phyloP scores from a whole-genome alignment of 1,140 invertebrate species.

The Atta texana region DNA sequence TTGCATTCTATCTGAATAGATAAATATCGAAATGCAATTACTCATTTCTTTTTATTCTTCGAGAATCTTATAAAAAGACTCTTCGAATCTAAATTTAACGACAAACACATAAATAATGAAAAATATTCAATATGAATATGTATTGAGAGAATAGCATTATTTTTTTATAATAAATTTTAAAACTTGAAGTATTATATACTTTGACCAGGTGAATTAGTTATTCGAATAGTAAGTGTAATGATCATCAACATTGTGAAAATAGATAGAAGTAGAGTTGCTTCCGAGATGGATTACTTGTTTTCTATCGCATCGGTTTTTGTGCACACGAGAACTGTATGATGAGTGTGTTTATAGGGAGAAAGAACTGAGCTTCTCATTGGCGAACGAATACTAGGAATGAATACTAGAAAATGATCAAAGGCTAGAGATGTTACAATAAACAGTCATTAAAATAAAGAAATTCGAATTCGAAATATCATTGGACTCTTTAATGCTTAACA shows the following conservation, averaged over 20 bases:
- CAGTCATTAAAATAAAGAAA: constrained; percentile 19
- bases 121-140: constrained; percentile 2
- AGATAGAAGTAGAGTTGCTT: not conserved
- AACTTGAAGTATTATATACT: not conserved
- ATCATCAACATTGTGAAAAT: constrained; percentile 8
- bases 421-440: not conserved
- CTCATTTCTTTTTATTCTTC: constrained; percentile 39
- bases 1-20: constrained; percentile 24
- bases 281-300: constrained; percentile 6
- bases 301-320: constrained; percentile 11
- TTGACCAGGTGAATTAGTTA: not conserved
- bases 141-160: not conserved
- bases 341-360: constrained; percentile 16
- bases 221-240: not conserved
- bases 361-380: not conserved
- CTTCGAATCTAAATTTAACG: not conserved
- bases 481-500: not conserved
- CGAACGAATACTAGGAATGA: not conserved
- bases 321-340: not conserved
- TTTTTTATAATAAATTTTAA: not conserved
- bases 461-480: not conserved
- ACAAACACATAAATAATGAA: not conserved
- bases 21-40: constrained; percentile 41
- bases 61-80: not conserved
- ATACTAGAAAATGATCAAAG: constrained; percentile 12